Conservation (phyloP, 2,888 invertebrate species). For the Leptinotarsa rubiginosa region DNA sequence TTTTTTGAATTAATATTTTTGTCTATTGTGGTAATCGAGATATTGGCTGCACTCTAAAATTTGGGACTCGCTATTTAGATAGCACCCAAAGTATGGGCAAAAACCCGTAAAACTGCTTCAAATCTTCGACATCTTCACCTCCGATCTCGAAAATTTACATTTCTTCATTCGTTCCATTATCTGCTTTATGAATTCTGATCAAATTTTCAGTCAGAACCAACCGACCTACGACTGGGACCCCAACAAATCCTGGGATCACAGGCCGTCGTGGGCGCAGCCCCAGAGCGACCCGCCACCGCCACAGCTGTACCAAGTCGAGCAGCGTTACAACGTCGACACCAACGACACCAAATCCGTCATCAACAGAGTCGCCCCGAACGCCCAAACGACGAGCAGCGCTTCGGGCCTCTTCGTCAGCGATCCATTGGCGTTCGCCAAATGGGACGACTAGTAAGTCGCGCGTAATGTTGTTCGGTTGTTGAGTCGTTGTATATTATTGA, state of each 20-base stretch:
- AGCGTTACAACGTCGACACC: conserved; percentile 61
- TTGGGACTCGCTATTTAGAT: too few relatives aligned
- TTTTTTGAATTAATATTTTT: too few relatives aligned
- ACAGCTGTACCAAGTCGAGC: conserved; percentile 63
- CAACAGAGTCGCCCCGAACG: conserved; percentile 53
- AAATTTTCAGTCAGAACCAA: conserved; percentile 56
- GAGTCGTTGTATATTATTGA: conserved; percentile 44
- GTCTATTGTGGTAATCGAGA: too few relatives aligned
- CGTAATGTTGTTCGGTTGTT: conserved; percentile 28
- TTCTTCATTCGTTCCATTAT: neutral
- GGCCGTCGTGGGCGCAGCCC: conserved; percentile 62
- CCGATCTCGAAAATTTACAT: too few relatives aligned
- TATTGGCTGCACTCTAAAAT: too few relatives aligned
- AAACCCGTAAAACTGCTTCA: too few relatives aligned
- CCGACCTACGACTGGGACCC: conserved; percentile 62
- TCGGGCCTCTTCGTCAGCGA: conserved; percentile 56
- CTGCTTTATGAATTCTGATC: neutral
- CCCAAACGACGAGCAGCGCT: conserved; percentile 43
- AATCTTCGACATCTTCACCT: too few relatives aligned
- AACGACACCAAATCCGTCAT: conserved; percentile 65
- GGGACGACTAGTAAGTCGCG: conserved; percentile 54
- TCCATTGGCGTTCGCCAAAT: conserved; percentile 57
- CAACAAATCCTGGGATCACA: conserved; percentile 62
- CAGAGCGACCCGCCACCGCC: conserved; percentile 44
- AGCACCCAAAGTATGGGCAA: too few relatives aligned